Evolutionary conservation across 2,797 vertebrate genomes (phyloP), one percentile per base, ranked within the genome.

Genomic region (Brotula barbata): DNA sequence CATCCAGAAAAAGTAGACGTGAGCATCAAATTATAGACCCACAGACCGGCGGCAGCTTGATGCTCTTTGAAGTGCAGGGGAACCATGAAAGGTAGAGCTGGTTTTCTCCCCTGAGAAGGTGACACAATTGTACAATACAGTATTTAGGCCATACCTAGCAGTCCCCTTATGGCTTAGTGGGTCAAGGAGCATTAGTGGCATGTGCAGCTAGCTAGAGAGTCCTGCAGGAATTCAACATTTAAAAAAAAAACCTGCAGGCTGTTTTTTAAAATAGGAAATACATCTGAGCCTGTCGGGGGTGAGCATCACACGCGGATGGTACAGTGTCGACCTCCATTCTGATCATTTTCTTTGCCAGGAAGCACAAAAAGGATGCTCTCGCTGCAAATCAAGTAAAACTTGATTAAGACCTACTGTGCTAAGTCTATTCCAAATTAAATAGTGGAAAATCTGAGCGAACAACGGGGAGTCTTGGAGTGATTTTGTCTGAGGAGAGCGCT

Each of bases 371-470:
- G 12, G 63, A 58, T n/a, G 14, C 12, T 13, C 42, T 34, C 40
- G 41, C 54, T 1, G 10, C 28, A 46, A 56, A 53, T 52, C 56
- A 60, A 46, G 68, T 61, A 14, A 65, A 57, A 79, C 77, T 77
- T 81, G 64, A 84, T 84, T 77, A 84, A 76, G 77, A 77, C 49
- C 54, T 79, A 65, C 49, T 48, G 21, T 71, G 65, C 55, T 23
- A 77, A 80, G 75, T 59, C 52, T 46, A 56, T 75, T 61, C 46
- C 65, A 78, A 82, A 83, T 84, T 65, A 80, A 70, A 84, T 68
- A 57, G 58, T 71, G 25, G 42, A 28, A 69, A 71, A 67, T 67
- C 41, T 55, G 70, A 65, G 57, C 68, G 57, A 86, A 78, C 63
- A 48, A 71, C 74, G 44, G 77, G 72, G 77, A 82, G 49, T 61